Evolutionary conservation across 2,797 vertebrate species (phyloP).

Genomic region (Tokudaia muenninki): DNA sequence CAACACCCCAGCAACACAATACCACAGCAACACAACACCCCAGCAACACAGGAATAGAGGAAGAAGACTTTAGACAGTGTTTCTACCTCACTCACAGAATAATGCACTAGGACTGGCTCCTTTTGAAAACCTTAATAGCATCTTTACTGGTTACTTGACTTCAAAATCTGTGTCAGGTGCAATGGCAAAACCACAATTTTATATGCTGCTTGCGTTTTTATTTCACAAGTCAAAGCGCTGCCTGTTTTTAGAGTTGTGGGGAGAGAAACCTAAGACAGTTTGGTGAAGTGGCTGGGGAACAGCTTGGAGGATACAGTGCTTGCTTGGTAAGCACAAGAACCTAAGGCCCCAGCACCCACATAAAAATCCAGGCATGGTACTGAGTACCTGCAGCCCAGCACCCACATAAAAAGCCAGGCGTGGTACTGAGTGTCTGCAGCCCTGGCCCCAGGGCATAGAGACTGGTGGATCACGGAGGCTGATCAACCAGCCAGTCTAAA

Average conservation of each 20-base stretch:
- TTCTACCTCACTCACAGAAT: constrained; percentile 37
- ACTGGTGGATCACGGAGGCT: neutral
- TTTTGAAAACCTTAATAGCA: constrained; percentile 47
- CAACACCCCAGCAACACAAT: neutral
- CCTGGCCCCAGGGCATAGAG: neutral
- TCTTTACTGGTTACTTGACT: constrained; percentile 66
- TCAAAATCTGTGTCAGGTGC: constrained; percentile 47
- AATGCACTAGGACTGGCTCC: neutral
- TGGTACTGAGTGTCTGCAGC: neutral
- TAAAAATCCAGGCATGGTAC: neutral
- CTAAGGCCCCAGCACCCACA: neutral
- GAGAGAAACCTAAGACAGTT: constrained; percentile 12
- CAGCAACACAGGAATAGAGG: neutral
- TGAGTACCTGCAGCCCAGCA: neutral
- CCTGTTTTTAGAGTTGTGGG: constrained; percentile 8
- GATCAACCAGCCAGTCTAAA: neutral
- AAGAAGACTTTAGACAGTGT: constrained; percentile 10
- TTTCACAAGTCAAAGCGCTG: neutral
- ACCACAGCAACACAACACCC: neutral
- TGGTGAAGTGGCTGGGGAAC: neutral
- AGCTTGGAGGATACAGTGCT: neutral
- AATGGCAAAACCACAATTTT: constrained; percentile 10
- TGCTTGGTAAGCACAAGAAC: neutral
- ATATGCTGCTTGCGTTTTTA: constrained; percentile 41
- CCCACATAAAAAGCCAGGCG: no score